These are phyloP conservation scores for Tenthredo livida DNA, from an alignment of 2,888 invertebrate genomes.

Conservation along the genomic window DNA sequence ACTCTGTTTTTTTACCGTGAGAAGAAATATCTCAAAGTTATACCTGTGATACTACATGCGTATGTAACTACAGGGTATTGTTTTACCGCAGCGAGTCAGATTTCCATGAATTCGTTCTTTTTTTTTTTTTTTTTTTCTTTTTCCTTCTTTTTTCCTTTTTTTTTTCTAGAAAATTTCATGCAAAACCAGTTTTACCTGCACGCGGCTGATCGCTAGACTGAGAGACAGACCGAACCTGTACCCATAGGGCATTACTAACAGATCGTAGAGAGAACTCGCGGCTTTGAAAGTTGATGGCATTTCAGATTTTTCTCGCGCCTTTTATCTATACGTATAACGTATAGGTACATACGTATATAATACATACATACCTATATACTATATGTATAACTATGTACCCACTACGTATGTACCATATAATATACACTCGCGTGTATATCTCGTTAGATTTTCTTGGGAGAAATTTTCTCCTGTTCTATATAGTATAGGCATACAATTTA, in stretches of 20 bases:
- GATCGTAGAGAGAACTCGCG: conserved; percentile 38
- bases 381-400: too few species aligned
- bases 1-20: not conserved
- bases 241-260: conserved; percentile 49
- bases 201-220: not conserved
- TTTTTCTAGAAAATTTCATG: conserved; percentile 23
- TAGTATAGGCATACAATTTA: not conserved
- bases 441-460: conserved; percentile 4
- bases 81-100: conserved; percentile 3
- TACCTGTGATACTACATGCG: not conserved
- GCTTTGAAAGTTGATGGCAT: conserved; percentile 53
- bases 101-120: conserved; percentile 21
- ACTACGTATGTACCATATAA: not conserved
- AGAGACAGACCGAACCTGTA: conserved; percentile 22
- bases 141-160: not conserved
- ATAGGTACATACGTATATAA: not conserved
- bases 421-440: not conserved
- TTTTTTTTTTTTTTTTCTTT: not conserved
- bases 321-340: not conserved
- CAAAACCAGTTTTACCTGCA: conserved; percentile 37
- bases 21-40: not conserved
- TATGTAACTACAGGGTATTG: not conserved
- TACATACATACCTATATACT: too few species aligned
- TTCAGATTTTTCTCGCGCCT: conserved; percentile 41
- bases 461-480: conserved; percentile 1